A percentile compares a stretch with the other conserved stretches of the same genome.
Conservation (phyloP, 1,140 invertebrate genomes). For the Drosophila willistoni region DNA sequence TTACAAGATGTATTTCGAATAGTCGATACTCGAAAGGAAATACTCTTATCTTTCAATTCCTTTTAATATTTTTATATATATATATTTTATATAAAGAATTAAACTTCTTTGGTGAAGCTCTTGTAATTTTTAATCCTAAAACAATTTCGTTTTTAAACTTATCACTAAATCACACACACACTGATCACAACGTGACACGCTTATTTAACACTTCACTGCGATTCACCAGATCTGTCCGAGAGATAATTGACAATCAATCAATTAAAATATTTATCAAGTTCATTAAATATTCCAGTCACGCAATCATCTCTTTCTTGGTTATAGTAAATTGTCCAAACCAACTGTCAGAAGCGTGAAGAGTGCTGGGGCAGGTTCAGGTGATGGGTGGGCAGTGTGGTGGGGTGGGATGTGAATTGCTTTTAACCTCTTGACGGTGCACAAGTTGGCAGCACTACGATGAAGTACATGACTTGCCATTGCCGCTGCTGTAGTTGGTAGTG, state of each 20-base stretch:
- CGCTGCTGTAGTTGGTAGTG: neutral
- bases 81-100: no score
- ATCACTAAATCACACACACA: constrained; percentile 3
- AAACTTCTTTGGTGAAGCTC: no score
- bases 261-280: constrained; percentile 12
- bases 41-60: no score
- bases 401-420: constrained; percentile 6
- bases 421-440: constrained; percentile 7
- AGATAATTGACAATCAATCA: constrained; percentile 16
- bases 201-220: constrained; percentile 2
- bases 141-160: neutral
- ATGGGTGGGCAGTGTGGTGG: neutral
- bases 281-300: constrained; percentile 22
- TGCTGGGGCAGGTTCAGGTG: no score
- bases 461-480: constrained; percentile 3
- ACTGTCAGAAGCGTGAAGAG: neutral
- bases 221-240: neutral
- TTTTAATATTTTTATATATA: no score
- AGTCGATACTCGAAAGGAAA: no score
- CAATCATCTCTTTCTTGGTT: constrained; percentile 41
- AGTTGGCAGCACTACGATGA: constrained; percentile 9
- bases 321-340: constrained; percentile 2
- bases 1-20: no score
- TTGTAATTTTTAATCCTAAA: no score
- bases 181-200: neutral